A percentile compares a stretch with the other conserved stretches of the same genome.
phyloP scores from a whole-genome alignment of 2,888 invertebrate genomes.

The Hymenopus coronatus region DNA sequence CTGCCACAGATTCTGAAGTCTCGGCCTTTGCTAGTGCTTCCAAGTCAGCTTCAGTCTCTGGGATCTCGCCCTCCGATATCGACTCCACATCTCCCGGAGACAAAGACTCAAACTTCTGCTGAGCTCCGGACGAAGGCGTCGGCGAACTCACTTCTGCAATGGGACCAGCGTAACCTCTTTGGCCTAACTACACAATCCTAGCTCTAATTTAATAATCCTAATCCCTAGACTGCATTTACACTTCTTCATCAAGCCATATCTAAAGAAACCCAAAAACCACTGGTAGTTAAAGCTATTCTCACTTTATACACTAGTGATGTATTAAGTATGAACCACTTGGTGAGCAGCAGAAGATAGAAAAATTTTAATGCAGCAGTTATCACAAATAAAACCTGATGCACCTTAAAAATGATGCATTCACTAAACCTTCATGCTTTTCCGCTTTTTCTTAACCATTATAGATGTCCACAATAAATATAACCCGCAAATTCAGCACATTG shows the following conservation, averaged over 20 bases:
- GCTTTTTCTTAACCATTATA: neutral
- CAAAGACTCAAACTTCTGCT: slow-evolving; percentile 36
- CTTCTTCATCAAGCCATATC: neutral
- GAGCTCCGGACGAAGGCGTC: slow-evolving; percentile 23
- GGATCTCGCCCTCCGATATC: slow-evolving; percentile 49
- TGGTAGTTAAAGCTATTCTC: neutral
- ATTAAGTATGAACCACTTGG: neutral
- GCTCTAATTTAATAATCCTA: slow-evolving; percentile 17
- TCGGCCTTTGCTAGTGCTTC: slow-evolving; percentile 27
- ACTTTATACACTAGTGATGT: neutral
- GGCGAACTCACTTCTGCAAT: slow-evolving; percentile 32
- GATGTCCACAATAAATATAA: neutral
- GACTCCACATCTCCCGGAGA: slow-evolving; percentile 45
- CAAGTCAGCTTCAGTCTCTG: slow-evolving; percentile 38
- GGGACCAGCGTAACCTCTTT: slow-evolving; percentile 32
- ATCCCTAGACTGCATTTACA: neutral
- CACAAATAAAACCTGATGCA: neutral
- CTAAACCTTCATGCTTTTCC: neutral
- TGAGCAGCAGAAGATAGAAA: neutral
- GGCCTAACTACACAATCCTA: slow-evolving; percentile 25
- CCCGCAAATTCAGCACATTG: neutral
- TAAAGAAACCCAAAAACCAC: neutral
- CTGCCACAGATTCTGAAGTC: slow-evolving; percentile 15
- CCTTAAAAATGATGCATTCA: neutral
- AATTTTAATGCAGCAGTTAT: neutral